Conservation (phyloP, 2,888 invertebrate species). For the Drosophila mimetica region DNA sequence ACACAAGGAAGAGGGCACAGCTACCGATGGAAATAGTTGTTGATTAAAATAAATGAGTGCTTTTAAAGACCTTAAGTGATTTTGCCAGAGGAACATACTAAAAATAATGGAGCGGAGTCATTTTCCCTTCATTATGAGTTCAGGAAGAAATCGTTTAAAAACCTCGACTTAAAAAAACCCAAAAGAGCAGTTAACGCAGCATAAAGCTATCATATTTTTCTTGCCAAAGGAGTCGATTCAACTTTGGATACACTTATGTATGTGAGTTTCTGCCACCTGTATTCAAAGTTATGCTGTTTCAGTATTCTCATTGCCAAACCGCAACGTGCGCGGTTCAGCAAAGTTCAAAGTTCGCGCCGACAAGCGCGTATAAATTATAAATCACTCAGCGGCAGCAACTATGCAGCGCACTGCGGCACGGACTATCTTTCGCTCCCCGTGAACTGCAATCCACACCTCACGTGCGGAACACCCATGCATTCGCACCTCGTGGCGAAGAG, state of each 20-base stretch:
- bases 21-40: constrained; percentile 68
- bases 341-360: constrained; percentile 70
- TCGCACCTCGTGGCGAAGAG: constrained; percentile 31
- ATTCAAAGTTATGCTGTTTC: constrained; percentile 2
- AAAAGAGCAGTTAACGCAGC: background rate
- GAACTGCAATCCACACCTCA: constrained; percentile 27
- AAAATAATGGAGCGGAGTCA: constrained; percentile 25
- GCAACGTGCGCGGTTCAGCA: constrained; percentile 25
- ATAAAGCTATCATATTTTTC: constrained; percentile 1
- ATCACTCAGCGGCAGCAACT: constrained; percentile 23
- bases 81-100: constrained; percentile 45
- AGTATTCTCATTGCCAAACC: constrained; percentile 6
- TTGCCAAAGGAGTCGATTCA: background rate
- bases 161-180: background rate
- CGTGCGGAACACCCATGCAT: constrained; percentile 14
- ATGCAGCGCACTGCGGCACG: constrained; percentile 32
- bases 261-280: background rate
- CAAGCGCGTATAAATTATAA: constrained; percentile 36
- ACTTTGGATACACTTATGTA: background rate
- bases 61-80: constrained; percentile 53
- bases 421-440: constrained; percentile 51
- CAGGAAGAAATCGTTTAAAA: constrained; percentile 12
- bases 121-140: constrained; percentile 2
- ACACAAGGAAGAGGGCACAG: constrained; percentile 29
- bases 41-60: constrained; percentile 70